Percentiles rank a stretch among this genome's conserved stretches.
Conservation (phyloP, 2,797 vertebrate species). For the Selene dorsalis region DNA sequence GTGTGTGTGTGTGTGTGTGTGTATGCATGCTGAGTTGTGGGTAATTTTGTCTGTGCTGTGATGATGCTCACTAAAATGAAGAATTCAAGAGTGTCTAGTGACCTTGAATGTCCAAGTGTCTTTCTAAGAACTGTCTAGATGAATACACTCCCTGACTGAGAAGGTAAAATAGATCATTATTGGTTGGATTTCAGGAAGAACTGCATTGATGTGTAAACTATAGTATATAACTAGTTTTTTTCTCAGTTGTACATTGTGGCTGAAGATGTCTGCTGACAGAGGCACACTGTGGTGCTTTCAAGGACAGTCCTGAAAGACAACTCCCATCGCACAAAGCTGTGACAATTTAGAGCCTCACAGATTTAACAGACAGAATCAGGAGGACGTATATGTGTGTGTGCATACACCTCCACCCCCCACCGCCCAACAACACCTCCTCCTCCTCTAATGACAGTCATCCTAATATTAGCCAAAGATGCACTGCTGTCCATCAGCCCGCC, state of each 20-base stretch:
- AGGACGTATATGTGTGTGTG: background rate
- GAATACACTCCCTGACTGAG: no score
- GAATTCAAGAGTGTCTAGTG: background rate
- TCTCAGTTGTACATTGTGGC: background rate
- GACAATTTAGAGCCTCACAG: slow-evolving; percentile 58
- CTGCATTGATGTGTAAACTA: background rate
- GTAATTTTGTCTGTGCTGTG: slow-evolving; percentile 7
- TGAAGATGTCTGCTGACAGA: background rate
- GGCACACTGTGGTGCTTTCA: slow-evolving; percentile 1
- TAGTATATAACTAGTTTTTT: no score
- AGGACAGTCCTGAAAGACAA: slow-evolving; percentile 9
- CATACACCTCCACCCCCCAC: background rate
- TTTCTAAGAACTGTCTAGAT: slow-evolving; percentile 36
- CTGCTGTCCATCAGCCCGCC: no score
- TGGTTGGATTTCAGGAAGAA: background rate
- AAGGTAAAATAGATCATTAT: no score
- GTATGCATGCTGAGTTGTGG: background rate
- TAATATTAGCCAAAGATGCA: no score
- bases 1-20: slow-evolving; percentile 12
- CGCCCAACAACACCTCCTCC: background rate
- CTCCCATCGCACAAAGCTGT: slow-evolving; percentile 59
- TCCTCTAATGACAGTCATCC: background rate
- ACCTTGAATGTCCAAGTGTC: background rate
- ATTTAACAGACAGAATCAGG: slow-evolving; percentile 30
- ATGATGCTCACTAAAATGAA: slow-evolving; percentile 20